Evolutionary conservation across 2,888 invertebrate genomes (phyloP).

Genomic region (Steinernema carpocapsae): DNA sequence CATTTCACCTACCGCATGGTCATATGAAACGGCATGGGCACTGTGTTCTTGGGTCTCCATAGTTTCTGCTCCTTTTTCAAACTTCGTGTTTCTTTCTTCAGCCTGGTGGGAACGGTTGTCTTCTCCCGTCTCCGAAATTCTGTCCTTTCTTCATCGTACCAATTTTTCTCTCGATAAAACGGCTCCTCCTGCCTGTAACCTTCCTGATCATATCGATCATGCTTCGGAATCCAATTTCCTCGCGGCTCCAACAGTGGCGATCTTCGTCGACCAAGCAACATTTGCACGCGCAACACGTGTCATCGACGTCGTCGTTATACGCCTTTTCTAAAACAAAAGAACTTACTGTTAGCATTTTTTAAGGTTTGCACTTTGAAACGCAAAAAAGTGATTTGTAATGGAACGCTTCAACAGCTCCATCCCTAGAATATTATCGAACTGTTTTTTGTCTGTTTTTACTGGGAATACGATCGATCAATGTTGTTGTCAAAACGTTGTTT

Average conservation of each 20-base stretch:
- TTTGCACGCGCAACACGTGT: slow-evolving; percentile 5
- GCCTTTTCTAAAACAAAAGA: background rate
- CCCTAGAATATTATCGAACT: no score
- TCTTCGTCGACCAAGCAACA: background rate
- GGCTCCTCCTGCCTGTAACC: background rate
- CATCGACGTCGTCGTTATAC: background rate
- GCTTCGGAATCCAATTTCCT: background rate
- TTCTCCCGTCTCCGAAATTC: background rate
- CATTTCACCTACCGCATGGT: background rate
- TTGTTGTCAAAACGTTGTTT: no score
- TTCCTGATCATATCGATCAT: no score
- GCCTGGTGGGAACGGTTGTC: background rate
- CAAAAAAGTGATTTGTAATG: no score
- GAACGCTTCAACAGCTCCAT: no score
- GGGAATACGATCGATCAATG: no score
- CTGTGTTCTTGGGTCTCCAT: slow-evolving; percentile 13
- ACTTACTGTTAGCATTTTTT: background rate
- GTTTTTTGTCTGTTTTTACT: no score
- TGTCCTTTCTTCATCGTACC: background rate
- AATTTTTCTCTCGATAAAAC: background rate
- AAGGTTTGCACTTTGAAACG: no score
- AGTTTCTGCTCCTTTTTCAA: background rate
- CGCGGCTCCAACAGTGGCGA: slow-evolving; percentile 27
- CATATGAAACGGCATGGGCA: slow-evolving; percentile 7
- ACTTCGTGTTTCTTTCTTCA: background rate